phyloP scores from a whole-genome alignment of 2,113 vertebrate species.

The Erinaceus europaeus region DNA sequence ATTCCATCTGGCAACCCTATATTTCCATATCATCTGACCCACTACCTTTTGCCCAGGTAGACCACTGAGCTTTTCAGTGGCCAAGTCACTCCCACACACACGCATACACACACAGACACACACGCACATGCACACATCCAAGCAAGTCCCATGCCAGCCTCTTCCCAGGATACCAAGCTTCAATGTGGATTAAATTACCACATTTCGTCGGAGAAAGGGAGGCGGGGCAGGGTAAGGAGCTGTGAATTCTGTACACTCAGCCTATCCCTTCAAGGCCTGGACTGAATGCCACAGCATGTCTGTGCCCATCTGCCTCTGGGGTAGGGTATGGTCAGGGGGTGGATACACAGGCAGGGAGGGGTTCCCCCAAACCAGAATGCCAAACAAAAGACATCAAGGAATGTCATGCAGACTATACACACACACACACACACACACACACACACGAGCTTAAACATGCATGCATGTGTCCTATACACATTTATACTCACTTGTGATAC shows the following conservation, averaged over 20 bases:
- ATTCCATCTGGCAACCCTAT: neutral
- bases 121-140: rapidly evolving
- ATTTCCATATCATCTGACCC: neutral
- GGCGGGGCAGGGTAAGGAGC: slow-evolving; percentile 34
- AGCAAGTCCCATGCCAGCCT: neutral
- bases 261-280: slow-evolving; percentile 53
- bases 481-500: neutral
- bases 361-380: slow-evolving; percentile 8
- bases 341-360: neutral
- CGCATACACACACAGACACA: neutral
- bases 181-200: slow-evolving; percentile 46
- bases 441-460: neutral
- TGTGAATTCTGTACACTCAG: slow-evolving; percentile 35
- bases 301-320: slow-evolving; percentile 30
- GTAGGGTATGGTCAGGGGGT: too few species aligned
- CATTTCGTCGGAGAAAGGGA: slow-evolving; percentile 18
- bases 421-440: neutral
- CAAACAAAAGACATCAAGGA: neutral
- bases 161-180: neutral
- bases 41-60: neutral
- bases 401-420: neutral
- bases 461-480: rapidly evolving
- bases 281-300: slow-evolving; percentile 11
- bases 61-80: neutral
- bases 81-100: neutral